These are phyloP conservation scores for Corythaeola cristata DNA, from an alignment of 2,113 vertebrate species.

Conservation along the genomic window DNA sequence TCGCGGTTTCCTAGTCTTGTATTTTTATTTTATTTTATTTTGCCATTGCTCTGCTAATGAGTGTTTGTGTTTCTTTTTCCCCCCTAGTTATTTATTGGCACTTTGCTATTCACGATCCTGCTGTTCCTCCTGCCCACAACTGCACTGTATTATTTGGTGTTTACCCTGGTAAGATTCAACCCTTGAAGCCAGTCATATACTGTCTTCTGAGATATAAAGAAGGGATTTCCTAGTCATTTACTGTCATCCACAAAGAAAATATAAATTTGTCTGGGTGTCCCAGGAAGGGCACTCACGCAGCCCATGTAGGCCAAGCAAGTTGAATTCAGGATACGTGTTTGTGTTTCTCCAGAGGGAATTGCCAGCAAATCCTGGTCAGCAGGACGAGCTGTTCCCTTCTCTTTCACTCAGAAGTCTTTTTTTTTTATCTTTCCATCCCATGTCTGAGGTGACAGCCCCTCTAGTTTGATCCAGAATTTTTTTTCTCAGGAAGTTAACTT, in stretches of 20 bases:
- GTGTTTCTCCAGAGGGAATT: conserved; percentile 5
- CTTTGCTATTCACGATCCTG: conserved; percentile 92
- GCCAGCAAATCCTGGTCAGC: neutral
- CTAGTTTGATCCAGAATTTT: neutral
- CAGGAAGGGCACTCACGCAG: neutral
- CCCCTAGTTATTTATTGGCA: conserved; percentile 91
- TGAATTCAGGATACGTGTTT: neutral
- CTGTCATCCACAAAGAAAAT: neutral
- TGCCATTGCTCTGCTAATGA: neutral
- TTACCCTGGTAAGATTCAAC: conserved; percentile 86
- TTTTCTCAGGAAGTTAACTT: neutral
- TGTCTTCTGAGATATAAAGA: neutral
- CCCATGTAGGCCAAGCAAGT: neutral
- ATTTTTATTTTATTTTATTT: neutral
- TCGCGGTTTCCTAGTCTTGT: neutral
- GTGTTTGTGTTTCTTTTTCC: conserved; percentile 3
- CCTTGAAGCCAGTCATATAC: neutral
- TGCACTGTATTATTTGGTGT: conserved; percentile 96
- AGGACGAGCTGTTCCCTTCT: neutral
- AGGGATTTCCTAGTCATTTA: neutral
- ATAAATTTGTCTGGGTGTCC: neutral
- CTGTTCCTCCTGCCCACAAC: conserved; percentile 95
- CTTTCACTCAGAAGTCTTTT: neutral
- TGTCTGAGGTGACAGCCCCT: neutral
- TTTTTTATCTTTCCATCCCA: neutral